Base-by-base conservation (phyloP, 2,113 vertebrate genomes). In the Burhinus bistriatus region DNA sequence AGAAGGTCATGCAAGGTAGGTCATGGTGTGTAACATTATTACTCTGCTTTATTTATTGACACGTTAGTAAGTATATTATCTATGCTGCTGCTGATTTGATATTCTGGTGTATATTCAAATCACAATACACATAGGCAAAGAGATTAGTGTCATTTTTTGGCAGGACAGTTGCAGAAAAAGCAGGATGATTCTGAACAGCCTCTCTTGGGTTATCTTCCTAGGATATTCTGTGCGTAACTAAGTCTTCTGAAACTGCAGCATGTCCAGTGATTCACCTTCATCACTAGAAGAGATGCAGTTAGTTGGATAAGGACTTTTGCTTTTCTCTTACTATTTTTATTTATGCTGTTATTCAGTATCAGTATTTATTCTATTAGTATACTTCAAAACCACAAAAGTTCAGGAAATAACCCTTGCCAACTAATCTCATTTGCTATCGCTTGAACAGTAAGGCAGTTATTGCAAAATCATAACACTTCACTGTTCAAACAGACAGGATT, bases 391-490 rank as follows among this genome's bases (percentile, higher is more conserved):
- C 34, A 77, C 70, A 66, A 4, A 95, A 85, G 47, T 71, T 95
- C 55, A 89, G 89, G 83, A 96, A 94, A 92, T 52, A 96, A 72
- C 36, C 49, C 87, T 36, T 93, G 45, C 51, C 64, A 91, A 38
- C 83, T 93, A 51, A 93, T 89, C 70, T 93, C 55, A 85, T 94
- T 96, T 90, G 64, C 87, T 94, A 92, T 92, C 95, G 92, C 81
- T 95, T 85, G 66, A 94, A 83, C 77, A 76, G 76, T 81, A 90
- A 86, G 92, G 85, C 92, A 92, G 94, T 95, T 97, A 93, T 59
- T 96, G 87, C 91, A 96, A 97, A 97, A 96, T 97, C 87, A 14
- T 97, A 97, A 94, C 96, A 90, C 80, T 96, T 93, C 79, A 95
- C 84, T 98, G 81, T 96, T 96, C 94, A 97, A 90, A 95, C 92